These are phyloP conservation scores for Andinoacara biseriatus DNA, from an alignment of 2,113 vertebrate genomes.

Conservation along the genomic window DNA sequence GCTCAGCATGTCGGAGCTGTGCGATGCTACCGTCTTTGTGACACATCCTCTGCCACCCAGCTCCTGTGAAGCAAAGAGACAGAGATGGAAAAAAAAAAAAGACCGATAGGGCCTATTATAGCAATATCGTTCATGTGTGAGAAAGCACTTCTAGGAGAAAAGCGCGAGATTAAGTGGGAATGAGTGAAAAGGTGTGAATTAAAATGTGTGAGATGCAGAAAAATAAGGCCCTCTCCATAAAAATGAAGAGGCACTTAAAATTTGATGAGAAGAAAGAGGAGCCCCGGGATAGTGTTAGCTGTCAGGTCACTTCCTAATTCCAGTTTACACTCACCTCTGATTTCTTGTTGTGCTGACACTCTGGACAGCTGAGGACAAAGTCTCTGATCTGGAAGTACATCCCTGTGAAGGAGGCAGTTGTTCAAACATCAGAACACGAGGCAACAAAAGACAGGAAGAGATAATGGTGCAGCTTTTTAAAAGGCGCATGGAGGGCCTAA, in stretches of 20 bases:
- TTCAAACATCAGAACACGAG: neutral
- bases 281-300: neutral
- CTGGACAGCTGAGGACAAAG: slow-evolving; percentile 78
- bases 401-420: slow-evolving; percentile 64
- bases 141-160: neutral
- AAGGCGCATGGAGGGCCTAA: neutral
- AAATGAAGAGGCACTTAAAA: neutral
- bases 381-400: slow-evolving; percentile 85
- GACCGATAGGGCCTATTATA: neutral
- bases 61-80: slow-evolving; percentile 42
- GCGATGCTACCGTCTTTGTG: slow-evolving; percentile 76
- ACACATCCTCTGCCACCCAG: slow-evolving; percentile 58
- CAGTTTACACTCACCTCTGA: slow-evolving; percentile 61
- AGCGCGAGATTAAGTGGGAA: slow-evolving; percentile 6
- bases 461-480: neutral
- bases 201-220: slow-evolving; percentile 15
- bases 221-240: neutral
- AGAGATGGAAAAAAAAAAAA: neutral
- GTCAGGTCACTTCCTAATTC: neutral
- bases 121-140: neutral
- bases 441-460: neutral
- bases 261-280: neutral
- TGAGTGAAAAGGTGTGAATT: slow-evolving; percentile 19
- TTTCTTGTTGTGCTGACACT: slow-evolving; percentile 73
- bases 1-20: slow-evolving; percentile 75